Evolutionary conservation across 2,113 vertebrate genomes (phyloP), one percentile per base, ranked within the genome.

Genomic region (Acrocephalus arundinaceus): DNA sequence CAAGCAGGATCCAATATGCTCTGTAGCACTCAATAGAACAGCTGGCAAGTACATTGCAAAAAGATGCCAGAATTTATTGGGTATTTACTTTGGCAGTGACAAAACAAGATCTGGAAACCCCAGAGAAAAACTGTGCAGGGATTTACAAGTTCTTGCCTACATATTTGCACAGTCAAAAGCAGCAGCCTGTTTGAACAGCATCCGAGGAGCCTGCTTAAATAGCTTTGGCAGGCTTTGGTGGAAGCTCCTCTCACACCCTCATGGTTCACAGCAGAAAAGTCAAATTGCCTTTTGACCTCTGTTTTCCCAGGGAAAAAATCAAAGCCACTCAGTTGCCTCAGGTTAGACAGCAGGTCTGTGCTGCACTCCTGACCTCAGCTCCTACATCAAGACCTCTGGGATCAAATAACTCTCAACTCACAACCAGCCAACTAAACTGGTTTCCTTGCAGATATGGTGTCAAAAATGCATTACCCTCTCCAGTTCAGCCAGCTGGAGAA

Each of bases 361-460:
- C 33, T 66, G 35, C 7, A 1, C 18, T 74, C 62, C 25, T 48
- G 49, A 91, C 21, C 31, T 73, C 43, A 72, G 48, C 68, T 80
- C 41, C 68, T 89, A n/a, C 8, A 28, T 11, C 18, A 8, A 59
- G 41, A 70, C 21, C 41, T 59, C 70, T 14, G 46, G 27, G 12
- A 74, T 19, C 15, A 33, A 35, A 14, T 14, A 55, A 19, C 17
- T 33, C 43, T 28, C 45, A 30, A 33, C 31, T 66, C 51, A 57
- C 43, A 24, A 51, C 22, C 46, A 57, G 24, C 11, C 43, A 81
- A 19, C 3, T 25, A 11, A 72, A 52, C 20, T 2, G 2, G 10
- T 24, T 88, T 73, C 43, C 43, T 39, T 66, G 48, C 48, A 72
- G 37, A 24, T 58, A 6, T 0, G 0, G 7, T 19, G 13, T 31